Evolutionary conservation across 2,113 vertebrate genomes (phyloP).

Genomic region (Microtus richardsoni): DNA sequence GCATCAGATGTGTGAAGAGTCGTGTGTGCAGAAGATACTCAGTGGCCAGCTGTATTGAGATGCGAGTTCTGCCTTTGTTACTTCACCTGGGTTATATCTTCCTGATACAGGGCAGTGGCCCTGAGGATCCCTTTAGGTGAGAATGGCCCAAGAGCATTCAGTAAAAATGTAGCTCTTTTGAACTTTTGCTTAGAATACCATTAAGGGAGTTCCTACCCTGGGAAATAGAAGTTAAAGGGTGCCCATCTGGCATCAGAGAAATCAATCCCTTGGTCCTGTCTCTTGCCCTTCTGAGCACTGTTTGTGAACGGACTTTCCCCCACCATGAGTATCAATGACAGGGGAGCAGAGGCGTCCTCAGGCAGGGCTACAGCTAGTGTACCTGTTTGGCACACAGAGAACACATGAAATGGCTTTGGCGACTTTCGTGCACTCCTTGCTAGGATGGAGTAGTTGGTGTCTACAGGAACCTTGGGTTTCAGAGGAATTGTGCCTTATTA

Average conservation of each 20-base stretch:
- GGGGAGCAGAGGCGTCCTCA: not conserved
- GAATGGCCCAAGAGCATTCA: not conserved
- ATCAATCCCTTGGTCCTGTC: not conserved
- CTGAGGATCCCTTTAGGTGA: not conserved
- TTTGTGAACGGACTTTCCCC: not conserved
- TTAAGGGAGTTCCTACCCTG: not conserved
- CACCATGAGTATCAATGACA: not conserved
- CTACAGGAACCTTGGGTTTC: not conserved
- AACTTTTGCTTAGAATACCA: not conserved
- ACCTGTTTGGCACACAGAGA: not conserved
- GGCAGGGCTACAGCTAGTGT: not conserved
- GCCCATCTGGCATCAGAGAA: not conserved
- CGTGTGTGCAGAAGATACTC: rapidly evolving
- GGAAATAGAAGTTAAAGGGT: not conserved
- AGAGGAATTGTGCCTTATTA: not conserved
- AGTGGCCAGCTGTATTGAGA: not conserved
- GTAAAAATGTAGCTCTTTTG: conserved; percentile 4
- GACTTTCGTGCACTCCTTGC: not conserved
- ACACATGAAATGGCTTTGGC: not conserved
- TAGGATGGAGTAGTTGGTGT: rapidly evolving
- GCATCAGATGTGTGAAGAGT: not conserved
- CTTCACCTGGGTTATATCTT: not conserved
- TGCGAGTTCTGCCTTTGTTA: not conserved
- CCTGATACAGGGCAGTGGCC: not conserved
- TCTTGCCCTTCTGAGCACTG: not conserved